Evolutionary conservation across 1,140 invertebrate genomes (phyloP), one percentile per base, ranked within the genome.

Genomic region (Spodoptera litura): DNA sequence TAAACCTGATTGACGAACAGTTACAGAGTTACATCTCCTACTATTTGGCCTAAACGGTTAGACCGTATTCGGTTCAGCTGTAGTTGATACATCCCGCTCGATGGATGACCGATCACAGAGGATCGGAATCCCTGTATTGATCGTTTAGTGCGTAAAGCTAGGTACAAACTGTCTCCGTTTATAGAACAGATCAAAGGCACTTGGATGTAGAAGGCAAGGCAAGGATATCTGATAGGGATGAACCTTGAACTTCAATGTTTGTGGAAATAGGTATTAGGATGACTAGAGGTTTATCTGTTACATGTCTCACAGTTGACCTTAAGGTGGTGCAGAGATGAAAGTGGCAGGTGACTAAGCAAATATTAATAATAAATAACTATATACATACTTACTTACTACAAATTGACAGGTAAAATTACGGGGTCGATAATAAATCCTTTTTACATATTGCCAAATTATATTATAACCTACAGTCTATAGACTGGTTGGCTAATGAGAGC

Each of bases 31-130:
- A 56, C 15, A 38, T 64, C 55, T 71, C 20, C 12, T 13, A 70
- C 49, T 49, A 25, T 20, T 53, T 27, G 25, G 68, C 5, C 20
- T 35, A 56, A 71, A 51, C 38, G 49, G 27, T 13, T 55, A 12
- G 44, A 53, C 25, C 66, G 51, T 3, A 12, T 13, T 55, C 68
- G 68, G 53, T 56, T 38, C 27, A 53, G 53, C 68, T 71, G 27
- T 31, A 56, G 27, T 71, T 55, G 53, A 71, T 71, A 71, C 52
- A 71, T 51, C 15, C 27, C 13, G 49, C 2, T 52, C 38, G 52
- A 71, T 71, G 52, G 52, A 71, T 71, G 68, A 71, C 68, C 51
- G 27, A 71, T 71, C 53, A 56, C 53, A 55, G 68, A 31, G 27
- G 31, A 5, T 56, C n/a, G 3, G 31, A 56, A 35, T 38, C 31